A percentile compares a stretch with the other conserved stretches of the same genome.
phyloP scores from a whole-genome alignment of 2,113 vertebrate genomes.

The Marmota flaviventris region DNA sequence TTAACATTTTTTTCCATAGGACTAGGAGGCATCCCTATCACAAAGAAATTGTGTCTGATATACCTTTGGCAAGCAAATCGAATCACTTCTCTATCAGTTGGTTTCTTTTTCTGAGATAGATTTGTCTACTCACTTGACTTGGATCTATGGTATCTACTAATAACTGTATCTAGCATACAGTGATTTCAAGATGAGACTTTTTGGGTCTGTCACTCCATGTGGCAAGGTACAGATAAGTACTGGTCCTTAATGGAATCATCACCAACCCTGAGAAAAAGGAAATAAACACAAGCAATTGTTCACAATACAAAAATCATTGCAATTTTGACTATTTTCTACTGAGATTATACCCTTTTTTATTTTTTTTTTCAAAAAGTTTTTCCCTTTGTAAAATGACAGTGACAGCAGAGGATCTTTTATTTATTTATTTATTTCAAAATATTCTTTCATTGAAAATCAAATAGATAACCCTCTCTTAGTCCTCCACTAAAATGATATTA shows the following conservation, averaged over 20 bases:
- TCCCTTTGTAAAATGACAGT: background rate
- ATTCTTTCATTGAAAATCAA: background rate
- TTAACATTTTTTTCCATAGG: background rate
- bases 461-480: background rate
- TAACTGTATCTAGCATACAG: background rate
- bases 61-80: background rate
- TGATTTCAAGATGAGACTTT: background rate
- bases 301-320: background rate
- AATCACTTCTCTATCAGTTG: background rate
- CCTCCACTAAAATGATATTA: background rate
- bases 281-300: background rate
- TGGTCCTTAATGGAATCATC: background rate
- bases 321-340: background rate
- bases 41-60: background rate
- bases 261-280: background rate
- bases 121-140: background rate
- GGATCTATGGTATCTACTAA: background rate
- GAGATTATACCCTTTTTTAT: background rate
- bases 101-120: background rate
- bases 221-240: background rate
- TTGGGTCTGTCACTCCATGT: background rate
- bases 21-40: background rate
- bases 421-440: background rate
- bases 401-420: background rate
- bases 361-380: background rate